A percentile compares a stretch with the other conserved stretches of the same genome.
Evolutionary conservation across 2,888 invertebrate species (phyloP).

Genomic region (Odiellus spinosus): DNA sequence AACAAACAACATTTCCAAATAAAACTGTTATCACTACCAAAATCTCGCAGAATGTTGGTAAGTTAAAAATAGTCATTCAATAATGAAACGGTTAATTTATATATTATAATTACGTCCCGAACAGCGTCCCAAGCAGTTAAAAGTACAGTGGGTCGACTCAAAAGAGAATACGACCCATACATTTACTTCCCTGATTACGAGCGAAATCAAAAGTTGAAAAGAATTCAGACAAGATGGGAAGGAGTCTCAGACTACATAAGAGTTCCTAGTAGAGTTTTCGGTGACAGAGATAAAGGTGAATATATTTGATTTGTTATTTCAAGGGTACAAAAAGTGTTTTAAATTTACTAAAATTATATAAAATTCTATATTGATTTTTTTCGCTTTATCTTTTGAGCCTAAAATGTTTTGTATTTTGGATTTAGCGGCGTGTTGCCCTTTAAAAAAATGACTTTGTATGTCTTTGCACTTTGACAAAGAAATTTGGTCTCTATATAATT

Average conservation of each 20-base stretch:
- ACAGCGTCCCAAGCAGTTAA: constrained; percentile 9
- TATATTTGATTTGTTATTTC: background rate
- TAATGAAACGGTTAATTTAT: too few species aligned
- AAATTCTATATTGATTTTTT: too few species aligned
- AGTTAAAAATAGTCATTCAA: too few species aligned
- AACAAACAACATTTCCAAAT: constrained; percentile 8
- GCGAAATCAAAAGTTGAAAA: constrained; percentile 7
- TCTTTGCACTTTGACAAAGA: too few species aligned
- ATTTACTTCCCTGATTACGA: constrained; percentile 14
- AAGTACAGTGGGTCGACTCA: constrained; percentile 6
- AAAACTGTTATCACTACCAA: constrained; percentile 7
- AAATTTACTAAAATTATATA: too few species aligned
- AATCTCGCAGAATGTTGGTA: constrained; percentile 12
- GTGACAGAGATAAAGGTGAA: constrained; percentile 2
- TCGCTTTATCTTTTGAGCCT: too few species aligned
- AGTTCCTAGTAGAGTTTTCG: constrained; percentile 7
- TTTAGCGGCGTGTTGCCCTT: too few species aligned
- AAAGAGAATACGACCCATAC: constrained; percentile 8
- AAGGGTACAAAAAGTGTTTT: background rate
- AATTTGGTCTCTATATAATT: too few species aligned
- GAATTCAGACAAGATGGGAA: constrained; percentile 6
- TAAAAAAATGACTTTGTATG: too few species aligned
- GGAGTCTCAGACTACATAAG: constrained; percentile 9
- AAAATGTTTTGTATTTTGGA: too few species aligned
- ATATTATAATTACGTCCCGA: too few species aligned